phyloP scores from a whole-genome alignment of 2,113 vertebrate species.

The Ageneiosus marmoratus region DNA sequence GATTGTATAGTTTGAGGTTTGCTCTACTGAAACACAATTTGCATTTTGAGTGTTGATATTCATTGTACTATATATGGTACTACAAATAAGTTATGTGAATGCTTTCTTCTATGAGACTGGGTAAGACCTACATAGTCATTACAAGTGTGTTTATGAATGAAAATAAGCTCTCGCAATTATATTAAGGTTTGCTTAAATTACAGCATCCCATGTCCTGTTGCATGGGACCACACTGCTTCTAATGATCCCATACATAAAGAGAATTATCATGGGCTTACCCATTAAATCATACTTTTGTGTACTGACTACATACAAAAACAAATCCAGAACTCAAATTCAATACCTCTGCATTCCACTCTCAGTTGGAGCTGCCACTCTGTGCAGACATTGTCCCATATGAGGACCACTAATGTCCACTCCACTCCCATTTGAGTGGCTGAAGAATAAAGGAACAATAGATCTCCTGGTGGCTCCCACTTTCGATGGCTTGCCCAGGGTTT shows the following conservation, averaged over 20 bases:
- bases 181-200: conserved; percentile 4
- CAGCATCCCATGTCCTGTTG: neutral
- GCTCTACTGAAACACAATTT: neutral
- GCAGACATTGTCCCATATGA: conserved; percentile 74
- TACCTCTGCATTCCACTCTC: conserved; percentile 78
- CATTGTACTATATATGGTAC: neutral
- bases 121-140: neutral
- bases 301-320: conserved; percentile 60
- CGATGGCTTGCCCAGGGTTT: conserved; percentile 68
- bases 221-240: conserved; percentile 20
- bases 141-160: conserved; percentile 2
- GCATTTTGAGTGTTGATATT: neutral
- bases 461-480: conserved; percentile 76
- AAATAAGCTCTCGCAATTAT: neutral
- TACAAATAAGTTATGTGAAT: neutral
- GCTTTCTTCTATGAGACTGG: neutral
- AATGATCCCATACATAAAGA: conserved; percentile 12
- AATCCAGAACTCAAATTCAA: conserved; percentile 67
- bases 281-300: conserved; percentile 62
- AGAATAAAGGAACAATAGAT: conserved; percentile 79
- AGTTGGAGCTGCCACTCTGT: conserved; percentile 79
- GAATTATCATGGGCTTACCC: conserved; percentile 19
- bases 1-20: neutral
- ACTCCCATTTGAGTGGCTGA: conserved; percentile 81
- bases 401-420: conserved; percentile 76